Base-by-base conservation (phyloP, 2,888 invertebrate genomes). In the Brachypalpus laphriformis region DNA sequence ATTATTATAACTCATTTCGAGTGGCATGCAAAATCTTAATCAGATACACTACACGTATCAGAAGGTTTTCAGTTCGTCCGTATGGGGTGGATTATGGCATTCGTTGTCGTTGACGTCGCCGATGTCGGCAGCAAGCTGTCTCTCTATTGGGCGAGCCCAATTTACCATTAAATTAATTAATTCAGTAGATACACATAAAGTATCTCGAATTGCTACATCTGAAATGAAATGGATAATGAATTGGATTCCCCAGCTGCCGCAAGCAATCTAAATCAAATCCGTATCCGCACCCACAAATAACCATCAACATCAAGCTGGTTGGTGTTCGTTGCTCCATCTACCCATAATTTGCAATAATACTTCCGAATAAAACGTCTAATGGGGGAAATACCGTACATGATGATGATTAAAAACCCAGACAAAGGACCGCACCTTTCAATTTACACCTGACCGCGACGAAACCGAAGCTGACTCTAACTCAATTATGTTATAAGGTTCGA, bases 1-100 rank as follows among this genome's bases (percentile, higher is more conserved):
- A 31, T 47, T 47, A 65, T 63, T 56, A 82, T 22, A 74, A 57
- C 61, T 77, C 54, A 42, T 61, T 54, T 28, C 22, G 16, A 54
- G 28, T 66, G 61, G 40, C 82, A 77, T 77, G 82, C 82, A 78
- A 82, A 68, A 72, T 72, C 68, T 74, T 78, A 74, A 82, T 82
- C 72, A 72, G 61, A 77, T 54, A 54, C 34, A 51, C 72, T 45
- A 14, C 77, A 61, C 59, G 65, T 65, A 72, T 65, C 40, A 20
- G 37, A 31, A 8, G 9, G 11, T 25, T 34, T 59, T 28, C n/a
- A 66, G n/a, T 11, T 22, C 16, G 16, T 34, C 7, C 7, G 9
- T n/a, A 34, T 8, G 18, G 28, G 54, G 63, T 25, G 25, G 37
- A 59, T 65, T 65, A n/a, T 49, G n/a, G 4, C 20, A 34, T 45